phyloP scores from a whole-genome alignment of 2,797 vertebrate species.

The Balearica regulorum region DNA sequence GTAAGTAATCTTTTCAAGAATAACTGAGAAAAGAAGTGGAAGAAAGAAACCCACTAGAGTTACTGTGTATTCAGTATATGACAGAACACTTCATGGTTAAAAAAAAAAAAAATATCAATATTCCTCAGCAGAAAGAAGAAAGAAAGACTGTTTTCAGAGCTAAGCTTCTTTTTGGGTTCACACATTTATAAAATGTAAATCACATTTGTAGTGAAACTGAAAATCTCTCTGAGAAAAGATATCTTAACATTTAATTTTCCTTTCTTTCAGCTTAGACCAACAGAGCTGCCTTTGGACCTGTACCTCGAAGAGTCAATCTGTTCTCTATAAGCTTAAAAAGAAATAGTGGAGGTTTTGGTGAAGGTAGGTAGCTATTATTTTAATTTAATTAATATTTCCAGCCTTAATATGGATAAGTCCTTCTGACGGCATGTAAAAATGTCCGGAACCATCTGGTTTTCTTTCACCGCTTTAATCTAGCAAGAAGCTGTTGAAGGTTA shows the following conservation, averaged over 20 bases:
- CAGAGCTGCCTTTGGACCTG: background rate
- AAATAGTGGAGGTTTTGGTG: background rate
- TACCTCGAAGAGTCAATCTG: background rate
- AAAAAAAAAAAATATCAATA: background rate
- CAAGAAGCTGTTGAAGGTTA: background rate
- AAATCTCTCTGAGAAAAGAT: background rate
- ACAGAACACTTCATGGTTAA: background rate
- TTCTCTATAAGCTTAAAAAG: background rate
- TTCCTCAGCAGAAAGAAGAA: background rate
- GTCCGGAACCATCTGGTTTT: background rate
- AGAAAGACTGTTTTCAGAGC: background rate
- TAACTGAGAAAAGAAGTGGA: background rate
- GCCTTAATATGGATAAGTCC: background rate
- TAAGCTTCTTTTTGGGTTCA: background rate
- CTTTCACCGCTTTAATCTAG: background rate
- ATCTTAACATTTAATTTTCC: background rate
- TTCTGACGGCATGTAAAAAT: background rate
- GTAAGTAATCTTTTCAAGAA: background rate
- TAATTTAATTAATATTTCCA: background rate
- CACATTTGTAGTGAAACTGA: background rate
- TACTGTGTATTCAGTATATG: background rate
- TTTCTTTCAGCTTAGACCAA: background rate
- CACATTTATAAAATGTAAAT: background rate
- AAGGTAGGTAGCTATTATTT: background rate
- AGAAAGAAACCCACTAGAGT: background rate